A percentile compares a stretch with the other conserved stretches of the same genome.
These are phyloP conservation scores for Tetranychus truncatus DNA, from an alignment of 2,888 invertebrate species.

Conservation along the genomic window DNA sequence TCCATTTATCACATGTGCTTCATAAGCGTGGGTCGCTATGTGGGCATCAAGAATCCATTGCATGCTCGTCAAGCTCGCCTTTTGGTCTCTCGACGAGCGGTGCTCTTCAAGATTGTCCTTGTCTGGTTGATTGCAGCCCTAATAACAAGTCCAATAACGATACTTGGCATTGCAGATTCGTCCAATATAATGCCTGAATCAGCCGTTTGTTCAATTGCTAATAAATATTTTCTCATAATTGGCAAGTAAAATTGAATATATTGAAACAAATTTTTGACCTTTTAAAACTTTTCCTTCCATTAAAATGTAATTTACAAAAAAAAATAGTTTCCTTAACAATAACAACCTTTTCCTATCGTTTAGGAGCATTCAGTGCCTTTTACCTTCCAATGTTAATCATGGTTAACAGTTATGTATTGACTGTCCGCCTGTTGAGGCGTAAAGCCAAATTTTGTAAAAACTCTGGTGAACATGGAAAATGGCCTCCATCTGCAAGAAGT, in stretches of 20 bases:
- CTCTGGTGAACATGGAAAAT: neutral
- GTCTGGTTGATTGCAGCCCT: slow-evolving; percentile 84
- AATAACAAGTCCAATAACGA: slow-evolving; percentile 65
- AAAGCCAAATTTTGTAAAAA: slow-evolving; percentile 37
- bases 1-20: slow-evolving; percentile 42
- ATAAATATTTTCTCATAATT: slow-evolving; percentile 25
- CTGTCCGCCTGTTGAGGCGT: slow-evolving; percentile 63
- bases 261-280: slow-evolving; percentile 9
- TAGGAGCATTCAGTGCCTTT: slow-evolving; percentile 79
- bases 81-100: slow-evolving; percentile 32
- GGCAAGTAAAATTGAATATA: slow-evolving; percentile 16
- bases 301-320: too few relatives aligned
- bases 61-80: slow-evolving; percentile 29
- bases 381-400: slow-evolving; percentile 87
- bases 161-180: slow-evolving; percentile 35
- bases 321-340: too few relatives aligned
- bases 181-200: slow-evolving; percentile 33
- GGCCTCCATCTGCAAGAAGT: neutral
- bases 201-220: slow-evolving; percentile 34
- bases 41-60: slow-evolving; percentile 38
- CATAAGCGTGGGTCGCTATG: slow-evolving; percentile 40
- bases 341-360: neutral
- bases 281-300: too few relatives aligned
- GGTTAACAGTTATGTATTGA: slow-evolving; percentile 82
- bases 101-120: slow-evolving; percentile 70